Percentiles rank a stretch among this genome's conserved stretches.
phyloP scores from a whole-genome alignment of 2,113 vertebrate genomes.

The Cheilinus undulatus region DNA sequence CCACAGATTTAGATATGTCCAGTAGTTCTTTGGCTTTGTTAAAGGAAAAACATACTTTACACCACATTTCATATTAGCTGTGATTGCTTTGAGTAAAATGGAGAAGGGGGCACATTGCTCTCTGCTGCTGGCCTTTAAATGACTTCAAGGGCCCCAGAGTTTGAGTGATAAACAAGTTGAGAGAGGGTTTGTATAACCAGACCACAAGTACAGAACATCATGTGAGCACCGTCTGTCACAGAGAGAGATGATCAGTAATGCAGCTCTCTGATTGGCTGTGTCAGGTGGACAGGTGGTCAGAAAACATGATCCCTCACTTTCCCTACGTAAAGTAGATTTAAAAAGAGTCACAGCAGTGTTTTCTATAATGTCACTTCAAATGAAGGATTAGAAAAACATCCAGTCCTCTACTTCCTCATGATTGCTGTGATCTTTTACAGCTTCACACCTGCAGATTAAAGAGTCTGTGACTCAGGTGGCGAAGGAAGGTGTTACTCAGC shows the following conservation, averaged over 20 bases:
- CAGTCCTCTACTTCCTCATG: not conserved
- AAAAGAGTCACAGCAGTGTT: not conserved
- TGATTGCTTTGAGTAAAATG: too few relatives aligned
- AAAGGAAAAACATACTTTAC: too few relatives aligned
- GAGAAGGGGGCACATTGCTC: too few relatives aligned
- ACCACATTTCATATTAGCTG: too few relatives aligned
- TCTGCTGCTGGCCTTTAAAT: too few relatives aligned
- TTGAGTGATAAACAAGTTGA: too few relatives aligned
- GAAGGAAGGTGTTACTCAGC: fast-evolving
- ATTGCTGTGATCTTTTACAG: conserved; percentile 9
- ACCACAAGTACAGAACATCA: conserved; percentile 23
- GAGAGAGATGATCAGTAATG: not conserved
- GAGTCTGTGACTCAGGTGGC: too few relatives aligned
- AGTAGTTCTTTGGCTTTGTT: too few relatives aligned
- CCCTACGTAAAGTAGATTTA: not conserved
- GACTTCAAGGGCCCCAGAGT: too few relatives aligned
- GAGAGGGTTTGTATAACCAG: too few relatives aligned
- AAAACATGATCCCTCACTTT: conserved; percentile 19
- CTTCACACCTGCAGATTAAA: conserved; percentile 33
- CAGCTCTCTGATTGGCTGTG: not conserved
- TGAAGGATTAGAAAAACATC: not conserved
- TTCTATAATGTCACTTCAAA: not conserved
- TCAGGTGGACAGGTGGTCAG: not conserved
- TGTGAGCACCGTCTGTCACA: conserved; percentile 18
- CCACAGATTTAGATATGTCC: too few relatives aligned